phyloP scores from a whole-genome alignment of 2,113 vertebrate genomes.

The Neogobius melanostomus region DNA sequence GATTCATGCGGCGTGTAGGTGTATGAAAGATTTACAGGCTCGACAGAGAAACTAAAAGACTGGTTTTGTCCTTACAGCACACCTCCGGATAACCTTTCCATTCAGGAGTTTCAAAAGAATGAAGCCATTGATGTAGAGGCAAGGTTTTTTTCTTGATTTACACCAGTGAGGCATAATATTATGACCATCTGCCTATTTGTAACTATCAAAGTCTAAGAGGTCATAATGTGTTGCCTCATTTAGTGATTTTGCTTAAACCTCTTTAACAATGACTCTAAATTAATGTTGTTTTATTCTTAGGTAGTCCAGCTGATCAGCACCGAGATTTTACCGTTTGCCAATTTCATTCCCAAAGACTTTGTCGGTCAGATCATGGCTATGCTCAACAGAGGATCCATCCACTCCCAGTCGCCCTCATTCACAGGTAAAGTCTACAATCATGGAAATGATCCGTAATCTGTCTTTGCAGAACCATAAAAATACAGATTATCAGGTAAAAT shows the following conservation, averaged over 20 bases:
- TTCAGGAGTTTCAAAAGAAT: constrained; percentile 99
- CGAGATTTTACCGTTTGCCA: constrained; percentile 96
- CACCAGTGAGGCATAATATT: neutral
- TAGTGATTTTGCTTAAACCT: neutral
- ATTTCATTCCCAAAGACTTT: constrained; percentile 99
- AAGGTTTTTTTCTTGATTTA: neutral
- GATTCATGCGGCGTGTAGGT: neutral
- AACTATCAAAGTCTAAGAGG: too few species aligned
- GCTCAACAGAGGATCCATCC: constrained; percentile 98
- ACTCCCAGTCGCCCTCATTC: constrained; percentile 98
- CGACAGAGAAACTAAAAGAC: neutral
- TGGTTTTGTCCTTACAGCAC: constrained; percentile 71
- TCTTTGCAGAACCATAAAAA: too few species aligned
- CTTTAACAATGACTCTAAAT: neutral
- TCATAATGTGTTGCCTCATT: too few species aligned
- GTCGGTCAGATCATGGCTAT: constrained; percentile 98
- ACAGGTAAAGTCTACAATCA: constrained; percentile 81
- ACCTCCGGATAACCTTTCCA: constrained; percentile 96
- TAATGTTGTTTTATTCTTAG: constrained; percentile 60
- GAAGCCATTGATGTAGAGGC: constrained; percentile 97
- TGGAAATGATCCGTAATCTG: too few species aligned
- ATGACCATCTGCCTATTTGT: neutral
- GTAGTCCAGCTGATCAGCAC: constrained; percentile 98
- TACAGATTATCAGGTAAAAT: too few species aligned
- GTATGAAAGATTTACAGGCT: neutral